Base-by-base conservation (phyloP, 2,113 vertebrate species). In the Oxyura jamaicensis region DNA sequence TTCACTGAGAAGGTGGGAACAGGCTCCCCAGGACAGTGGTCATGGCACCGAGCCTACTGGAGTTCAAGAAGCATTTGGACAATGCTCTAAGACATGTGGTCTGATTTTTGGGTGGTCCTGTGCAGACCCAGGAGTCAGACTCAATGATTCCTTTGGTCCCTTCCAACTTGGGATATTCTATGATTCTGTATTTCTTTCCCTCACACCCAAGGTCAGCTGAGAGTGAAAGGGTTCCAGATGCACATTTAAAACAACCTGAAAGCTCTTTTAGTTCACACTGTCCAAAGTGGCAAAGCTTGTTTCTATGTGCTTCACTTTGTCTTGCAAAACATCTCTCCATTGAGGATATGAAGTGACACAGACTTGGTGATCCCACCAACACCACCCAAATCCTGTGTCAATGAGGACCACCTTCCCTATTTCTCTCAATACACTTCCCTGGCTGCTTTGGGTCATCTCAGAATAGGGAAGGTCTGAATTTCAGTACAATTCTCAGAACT, bases 371-470 rank as follows among this genome's bases (percentile, higher is more conserved):
- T 42, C 9, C 42, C 39, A 89, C 18, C 44, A 66, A 39, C 21
- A 35, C 5, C 11, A 63, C 15, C 41, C 5, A 0, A 31, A 8
- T 3, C 52, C 29, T 12, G 4, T 71, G 53, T 22, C 69, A 58
- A 11, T 0, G 0, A 55, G 50, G 67, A 44, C 10, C 11, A 44
- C 10, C 11, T 72, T 66, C 14, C 39, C 44, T 0, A 0, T 19
- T 4, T 80, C 13, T 76, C 55, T 59, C 50, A 87, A 33, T 15
- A 79, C 22, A 63, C 11, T 2, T 82, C 12, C 14, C 26, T 20
- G 12, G 11, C 22, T 6, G 2, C 50, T 90, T 77, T 1, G 0
- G 52, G 20, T 35, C 14, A 39, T 53, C 22, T 77, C 41, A 50
- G 69, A 75, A 66, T 22, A 71, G 31, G 22, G 67, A 67, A n/a